Percentiles rank a stretch among this genome's conserved stretches.
These are phyloP conservation scores for Clavelina lepadiformis DNA, from an alignment of 23 tunicate genomes.

Conservation along the genomic window DNA sequence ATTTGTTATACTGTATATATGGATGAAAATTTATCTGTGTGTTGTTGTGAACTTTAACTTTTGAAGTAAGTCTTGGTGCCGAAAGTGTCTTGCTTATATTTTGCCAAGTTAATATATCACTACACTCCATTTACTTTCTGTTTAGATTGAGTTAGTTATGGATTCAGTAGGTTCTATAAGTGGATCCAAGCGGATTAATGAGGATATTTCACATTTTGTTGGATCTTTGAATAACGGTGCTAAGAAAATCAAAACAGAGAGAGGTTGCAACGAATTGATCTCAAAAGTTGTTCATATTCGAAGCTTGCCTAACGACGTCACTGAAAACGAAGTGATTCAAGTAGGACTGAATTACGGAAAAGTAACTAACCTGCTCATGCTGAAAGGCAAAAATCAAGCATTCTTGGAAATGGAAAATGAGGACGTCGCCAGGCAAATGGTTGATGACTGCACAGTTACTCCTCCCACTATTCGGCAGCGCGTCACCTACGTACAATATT, in stretches of 20 bases:
- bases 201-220: constrained; percentile 29
- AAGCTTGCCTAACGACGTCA: constrained; percentile 78
- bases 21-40: too few relatives aligned
- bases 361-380: constrained; percentile 76
- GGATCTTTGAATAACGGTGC: constrained; percentile 83
- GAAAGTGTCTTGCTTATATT: too few relatives aligned
- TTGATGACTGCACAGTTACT: constrained; percentile 37
- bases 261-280: constrained; percentile 22
- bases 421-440: constrained; percentile 83
- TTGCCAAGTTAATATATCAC: too few relatives aligned
- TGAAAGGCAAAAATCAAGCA: constrained; percentile 98
- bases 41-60: too few relatives aligned
- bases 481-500: constrained; percentile 73
- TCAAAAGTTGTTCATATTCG: constrained; percentile 91
- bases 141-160: too few relatives aligned
- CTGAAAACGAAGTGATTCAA: constrained; percentile 84
- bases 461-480: constrained; percentile 88
- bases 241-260: constrained; percentile 50
- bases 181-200: constrained; percentile 68
- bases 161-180: constrained; percentile 27
- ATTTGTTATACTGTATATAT: too few relatives aligned
- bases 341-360: constrained; percentile 79
- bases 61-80: too few relatives aligned
- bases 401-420: constrained; percentile 91
- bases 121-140: too few relatives aligned